phyloP scores from a whole-genome alignment of 2,797 vertebrate species.

The Heterohyrax brucei region DNA sequence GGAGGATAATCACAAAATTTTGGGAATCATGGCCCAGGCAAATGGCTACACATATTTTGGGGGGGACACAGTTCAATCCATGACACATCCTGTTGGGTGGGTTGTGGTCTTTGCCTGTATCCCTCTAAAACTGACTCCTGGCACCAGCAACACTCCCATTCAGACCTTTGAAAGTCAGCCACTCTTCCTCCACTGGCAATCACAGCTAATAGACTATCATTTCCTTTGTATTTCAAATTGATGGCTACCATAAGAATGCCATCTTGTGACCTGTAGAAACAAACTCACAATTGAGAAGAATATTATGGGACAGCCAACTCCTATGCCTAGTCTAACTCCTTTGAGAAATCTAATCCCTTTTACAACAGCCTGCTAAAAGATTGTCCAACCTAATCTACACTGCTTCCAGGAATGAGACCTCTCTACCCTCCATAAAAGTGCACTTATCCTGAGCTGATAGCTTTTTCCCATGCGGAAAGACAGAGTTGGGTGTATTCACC shows the following conservation, averaged over 20 bases:
- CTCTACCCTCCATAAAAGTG: neutral
- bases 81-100: neutral
- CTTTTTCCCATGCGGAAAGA: neutral
- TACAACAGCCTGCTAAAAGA: neutral
- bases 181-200: no score
- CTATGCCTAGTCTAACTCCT: neutral
- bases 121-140: accelerated
- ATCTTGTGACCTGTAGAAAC: neutral
- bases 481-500: neutral
- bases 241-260: neutral
- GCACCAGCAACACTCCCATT: no score
- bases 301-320: neutral
- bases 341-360: neutral
- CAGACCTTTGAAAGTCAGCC: neutral
- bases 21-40: no score
- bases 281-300: neutral
- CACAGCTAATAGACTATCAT: neutral
- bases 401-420: neutral
- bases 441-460: neutral
- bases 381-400: neutral
- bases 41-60: no score
- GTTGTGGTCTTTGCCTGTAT: neutral
- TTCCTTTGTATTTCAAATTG: neutral
- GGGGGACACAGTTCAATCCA: no score
- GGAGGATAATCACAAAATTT: no score